Evolutionary conservation across 2,797 vertebrate species (phyloP), one percentile per base, ranked within the genome.

Genomic region (Leuciscus waleckii): DNA sequence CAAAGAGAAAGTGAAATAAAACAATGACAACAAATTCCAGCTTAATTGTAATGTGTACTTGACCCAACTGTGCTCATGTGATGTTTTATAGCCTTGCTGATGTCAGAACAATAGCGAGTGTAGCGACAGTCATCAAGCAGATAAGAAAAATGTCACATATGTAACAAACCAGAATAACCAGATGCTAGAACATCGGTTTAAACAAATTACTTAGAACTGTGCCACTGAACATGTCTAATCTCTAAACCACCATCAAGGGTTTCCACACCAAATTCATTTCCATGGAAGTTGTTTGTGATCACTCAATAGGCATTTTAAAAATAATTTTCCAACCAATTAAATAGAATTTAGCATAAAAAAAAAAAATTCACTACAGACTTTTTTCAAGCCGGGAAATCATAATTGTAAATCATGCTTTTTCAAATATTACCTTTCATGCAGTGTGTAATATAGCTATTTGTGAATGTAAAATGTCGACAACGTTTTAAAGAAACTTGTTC

Each of bases 141-240:
- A 19, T 37, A 7, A 32, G 49, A 79, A 85, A 65, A 80, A 79
- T 80, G 2, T 58, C 43, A 63, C 29, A 74, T 16, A 85, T 58
- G 32, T 41, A 85, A 39, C 41, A 85, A 74, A 80, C 84, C 68
- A 80, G 84, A 80, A 80, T 67, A 73, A 80, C 84, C 43, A 41
- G 84, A 41, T 16, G 3, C 2, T 17, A 65, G 56, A 85, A 26
- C 68, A 11, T 26, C 4, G 0, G 67, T 39, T 41, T 39, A 11
- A 35, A 19, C 29, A 21, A 63, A 51, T 41, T 11, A 71, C 23
- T 37, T 58, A 7, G 3, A 71, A 56, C 4, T 54, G 21, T 26
- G 39, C 7, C 6, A 63, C 26, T 49, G 37, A n/a, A 56, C n/a
- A 68, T 2, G 1, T 68, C 49, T 54, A 51, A 39, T 19, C 32